Percentiles rank a stretch among this genome's conserved stretches.
Conservation (phyloP, 2,797 vertebrate genomes). For the Ibycter americanus region DNA sequence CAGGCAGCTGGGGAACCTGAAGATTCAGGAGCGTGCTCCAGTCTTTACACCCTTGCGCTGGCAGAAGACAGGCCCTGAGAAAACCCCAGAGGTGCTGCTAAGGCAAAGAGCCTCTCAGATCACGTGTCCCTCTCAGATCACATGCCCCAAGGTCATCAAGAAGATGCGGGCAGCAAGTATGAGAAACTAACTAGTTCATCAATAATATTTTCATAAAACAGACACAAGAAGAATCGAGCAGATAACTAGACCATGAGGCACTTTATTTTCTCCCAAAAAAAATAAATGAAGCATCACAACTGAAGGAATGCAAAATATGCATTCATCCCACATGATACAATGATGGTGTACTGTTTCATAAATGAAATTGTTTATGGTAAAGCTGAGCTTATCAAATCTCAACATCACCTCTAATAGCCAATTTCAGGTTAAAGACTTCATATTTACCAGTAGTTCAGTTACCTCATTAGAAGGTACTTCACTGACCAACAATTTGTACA, state of each 20-base stretch:
- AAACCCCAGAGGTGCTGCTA: not conserved
- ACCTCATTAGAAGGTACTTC: not conserved
- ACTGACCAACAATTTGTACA: not conserved
- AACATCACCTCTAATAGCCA: not conserved
- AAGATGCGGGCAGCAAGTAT: not conserved
- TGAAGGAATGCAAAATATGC: not conserved
- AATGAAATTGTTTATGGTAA: not conserved
- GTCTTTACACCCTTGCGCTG: not conserved
- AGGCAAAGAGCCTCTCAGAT: not conserved
- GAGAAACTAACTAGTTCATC: not conserved
- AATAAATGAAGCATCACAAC: not conserved
- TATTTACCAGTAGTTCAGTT: not conserved
- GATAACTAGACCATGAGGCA: not conserved
- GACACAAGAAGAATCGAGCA: not conserved
- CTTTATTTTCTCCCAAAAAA: not conserved
- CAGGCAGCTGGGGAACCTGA: not conserved
- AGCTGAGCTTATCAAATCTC: not conserved
- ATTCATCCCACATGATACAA: not conserved
- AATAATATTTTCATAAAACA: not conserved
- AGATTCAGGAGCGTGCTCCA: rapidly evolving
- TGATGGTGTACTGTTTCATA: not conserved
- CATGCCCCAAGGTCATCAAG: not conserved
- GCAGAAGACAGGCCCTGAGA: not conserved
- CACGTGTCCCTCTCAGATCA: not conserved
- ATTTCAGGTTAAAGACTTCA: not conserved